Conservation (phyloP, 2,888 invertebrate species). For the Endotricha flammealis region DNA sequence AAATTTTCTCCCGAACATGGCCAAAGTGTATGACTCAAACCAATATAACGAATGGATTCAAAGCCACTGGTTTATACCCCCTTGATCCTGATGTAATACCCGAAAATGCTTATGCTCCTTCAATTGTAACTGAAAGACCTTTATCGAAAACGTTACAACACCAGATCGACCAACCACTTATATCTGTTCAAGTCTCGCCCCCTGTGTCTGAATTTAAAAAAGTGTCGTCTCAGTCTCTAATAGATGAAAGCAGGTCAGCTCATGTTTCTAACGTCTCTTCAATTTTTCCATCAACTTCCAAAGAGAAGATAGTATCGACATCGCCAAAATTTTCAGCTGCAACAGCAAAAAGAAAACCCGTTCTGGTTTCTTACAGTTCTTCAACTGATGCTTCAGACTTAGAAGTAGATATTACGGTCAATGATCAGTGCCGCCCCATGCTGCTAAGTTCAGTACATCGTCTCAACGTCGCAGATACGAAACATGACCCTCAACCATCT, state of each 20-base stretch:
- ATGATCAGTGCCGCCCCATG: constrained; percentile 17
- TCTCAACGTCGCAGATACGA: constrained; percentile 19
- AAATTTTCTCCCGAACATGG: constrained; percentile 12
- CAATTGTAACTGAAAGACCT: constrained; percentile 18
- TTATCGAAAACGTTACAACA: constrained; percentile 18
- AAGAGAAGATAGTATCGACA: constrained; percentile 17
- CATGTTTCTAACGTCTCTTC: constrained; percentile 16
- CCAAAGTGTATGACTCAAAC: too few species aligned
- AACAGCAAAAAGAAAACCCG: constrained; percentile 21
- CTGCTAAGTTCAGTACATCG: constrained; percentile 22
- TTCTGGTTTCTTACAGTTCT: constrained; percentile 24
- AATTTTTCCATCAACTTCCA: constrained; percentile 17
- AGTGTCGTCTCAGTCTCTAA: constrained; percentile 18
- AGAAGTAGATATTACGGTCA: constrained; percentile 20
- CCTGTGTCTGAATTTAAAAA: constrained; percentile 17
- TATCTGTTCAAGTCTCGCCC: constrained; percentile 18
- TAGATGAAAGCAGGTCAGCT: constrained; percentile 14
- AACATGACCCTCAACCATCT: constrained; percentile 23
- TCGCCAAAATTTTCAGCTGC: constrained; percentile 21
- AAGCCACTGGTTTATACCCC: neutral
- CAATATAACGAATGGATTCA: too few species aligned
- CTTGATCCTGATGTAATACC: constrained; percentile 11
- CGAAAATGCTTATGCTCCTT: constrained; percentile 19
- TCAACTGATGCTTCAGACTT: constrained; percentile 23
- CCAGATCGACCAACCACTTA: constrained; percentile 19